These are phyloP conservation scores for Abramis brama DNA, from an alignment of 2,113 vertebrate species.

Conservation along the genomic window DNA sequence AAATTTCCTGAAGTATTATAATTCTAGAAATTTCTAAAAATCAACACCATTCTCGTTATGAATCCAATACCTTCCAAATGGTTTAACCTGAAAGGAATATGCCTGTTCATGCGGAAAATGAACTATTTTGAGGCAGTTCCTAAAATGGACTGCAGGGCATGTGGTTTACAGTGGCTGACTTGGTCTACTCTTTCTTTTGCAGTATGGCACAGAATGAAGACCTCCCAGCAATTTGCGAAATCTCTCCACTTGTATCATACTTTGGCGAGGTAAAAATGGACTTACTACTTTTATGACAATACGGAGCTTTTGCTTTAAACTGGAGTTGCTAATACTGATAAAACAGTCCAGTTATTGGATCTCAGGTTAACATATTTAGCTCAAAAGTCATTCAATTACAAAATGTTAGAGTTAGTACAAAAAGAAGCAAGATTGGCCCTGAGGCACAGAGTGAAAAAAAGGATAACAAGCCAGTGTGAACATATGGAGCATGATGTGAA, in stretches of 20 bases:
- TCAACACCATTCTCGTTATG: background rate
- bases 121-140: background rate
- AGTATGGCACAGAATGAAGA: slow-evolving; percentile 70
- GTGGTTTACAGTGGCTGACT: background rate
- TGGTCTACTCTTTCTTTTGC: slow-evolving; percentile 8
- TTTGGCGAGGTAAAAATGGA: slow-evolving; percentile 86
- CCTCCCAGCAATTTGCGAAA: slow-evolving; percentile 82
- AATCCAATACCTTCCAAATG: background rate
- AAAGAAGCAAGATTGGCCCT: background rate
- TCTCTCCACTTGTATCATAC: slow-evolving; percentile 91
- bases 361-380: background rate
- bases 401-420: background rate
- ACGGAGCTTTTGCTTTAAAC: background rate
- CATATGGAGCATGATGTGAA: slow-evolving; percentile 16
- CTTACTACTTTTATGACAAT: background rate
- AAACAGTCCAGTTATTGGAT: background rate
- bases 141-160: background rate
- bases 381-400: background rate
- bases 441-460: background rate
- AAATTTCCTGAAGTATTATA: background rate
- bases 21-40: background rate
- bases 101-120: background rate
- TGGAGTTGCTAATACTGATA: background rate
- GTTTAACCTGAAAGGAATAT: background rate
- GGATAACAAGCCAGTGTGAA: background rate